These are phyloP conservation scores for Anoplophora glabripennis DNA, from an alignment of 1,140 invertebrate species.

Conservation along the genomic window DNA sequence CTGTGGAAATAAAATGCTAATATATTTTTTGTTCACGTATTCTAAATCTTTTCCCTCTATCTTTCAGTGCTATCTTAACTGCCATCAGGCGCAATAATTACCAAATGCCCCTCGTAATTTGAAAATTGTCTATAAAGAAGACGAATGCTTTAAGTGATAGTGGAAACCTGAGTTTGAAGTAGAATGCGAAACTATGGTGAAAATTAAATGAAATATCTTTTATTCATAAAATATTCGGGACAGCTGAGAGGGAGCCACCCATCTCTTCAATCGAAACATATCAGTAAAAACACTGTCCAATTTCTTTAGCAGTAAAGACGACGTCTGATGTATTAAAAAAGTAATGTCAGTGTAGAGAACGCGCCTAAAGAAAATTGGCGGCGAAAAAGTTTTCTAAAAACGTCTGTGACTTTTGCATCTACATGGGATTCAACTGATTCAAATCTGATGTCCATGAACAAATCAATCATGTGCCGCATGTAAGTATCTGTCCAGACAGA, in stretches of 20 bases:
- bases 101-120: no score
- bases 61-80: no score
- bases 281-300: conserved; percentile 39
- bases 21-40: no score
- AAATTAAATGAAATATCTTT: conserved; percentile 35
- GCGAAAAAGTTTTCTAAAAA: conserved; percentile 38
- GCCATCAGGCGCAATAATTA: no score
- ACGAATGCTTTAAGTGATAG: no score
- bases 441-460: conserved; percentile 43
- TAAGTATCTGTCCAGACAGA: conserved; percentile 14
- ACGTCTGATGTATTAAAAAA: conserved; percentile 45
- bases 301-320: conserved; percentile 38
- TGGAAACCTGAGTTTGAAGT: no score
- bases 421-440: conserved; percentile 39
- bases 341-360: conserved; percentile 39
- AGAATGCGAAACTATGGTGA: no score
- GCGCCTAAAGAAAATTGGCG: conserved; percentile 41
- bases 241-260: conserved; percentile 12
- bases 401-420: conserved; percentile 35
- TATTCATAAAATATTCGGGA: conserved; percentile 35
- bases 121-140: no score
- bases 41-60: no score
- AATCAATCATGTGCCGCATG: conserved; percentile 44
- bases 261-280: conserved; percentile 36
- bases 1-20: no score